These are phyloP conservation scores for Rallus crepitans DNA, from an alignment of 2,797 vertebrate species.

Conservation along the genomic window DNA sequence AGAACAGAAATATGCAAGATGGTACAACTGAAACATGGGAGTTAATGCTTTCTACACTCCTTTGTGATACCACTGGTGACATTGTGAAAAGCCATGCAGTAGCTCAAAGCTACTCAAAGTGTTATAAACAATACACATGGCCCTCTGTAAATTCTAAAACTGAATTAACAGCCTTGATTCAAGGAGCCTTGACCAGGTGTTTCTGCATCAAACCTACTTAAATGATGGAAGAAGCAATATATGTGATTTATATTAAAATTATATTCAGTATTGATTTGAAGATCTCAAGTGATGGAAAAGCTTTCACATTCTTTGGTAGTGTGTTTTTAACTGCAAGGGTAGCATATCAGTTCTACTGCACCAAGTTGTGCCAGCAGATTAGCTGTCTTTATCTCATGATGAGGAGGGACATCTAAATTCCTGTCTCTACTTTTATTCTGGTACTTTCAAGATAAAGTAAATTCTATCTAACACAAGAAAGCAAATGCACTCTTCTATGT, in stretches of 20 bases:
- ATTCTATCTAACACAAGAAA: neutral
- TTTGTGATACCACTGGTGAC: neutral
- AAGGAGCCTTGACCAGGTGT: neutral
- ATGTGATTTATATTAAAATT: neutral
- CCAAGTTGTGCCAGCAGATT: neutral
- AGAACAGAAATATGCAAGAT: neutral
- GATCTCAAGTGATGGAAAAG: neutral
- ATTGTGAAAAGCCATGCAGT: neutral
- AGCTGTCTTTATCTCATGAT: neutral
- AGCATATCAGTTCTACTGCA: neutral
- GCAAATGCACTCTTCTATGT: neutral
- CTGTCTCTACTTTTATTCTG: neutral
- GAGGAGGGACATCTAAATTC: neutral
- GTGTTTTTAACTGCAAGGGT: neutral
- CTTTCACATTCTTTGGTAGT: neutral
- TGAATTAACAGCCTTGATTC: neutral
- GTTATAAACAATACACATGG: neutral
- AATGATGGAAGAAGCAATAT: neutral
- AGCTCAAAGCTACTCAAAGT: neutral
- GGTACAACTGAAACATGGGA: neutral
- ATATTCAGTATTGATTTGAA: neutral
- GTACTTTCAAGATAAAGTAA: neutral
- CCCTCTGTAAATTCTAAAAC: neutral
- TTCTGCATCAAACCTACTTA: neutral
- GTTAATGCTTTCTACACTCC: neutral